Evolutionary conservation across 1,140 invertebrate genomes (phyloP).

Genomic region (Lepidurus packardi): DNA sequence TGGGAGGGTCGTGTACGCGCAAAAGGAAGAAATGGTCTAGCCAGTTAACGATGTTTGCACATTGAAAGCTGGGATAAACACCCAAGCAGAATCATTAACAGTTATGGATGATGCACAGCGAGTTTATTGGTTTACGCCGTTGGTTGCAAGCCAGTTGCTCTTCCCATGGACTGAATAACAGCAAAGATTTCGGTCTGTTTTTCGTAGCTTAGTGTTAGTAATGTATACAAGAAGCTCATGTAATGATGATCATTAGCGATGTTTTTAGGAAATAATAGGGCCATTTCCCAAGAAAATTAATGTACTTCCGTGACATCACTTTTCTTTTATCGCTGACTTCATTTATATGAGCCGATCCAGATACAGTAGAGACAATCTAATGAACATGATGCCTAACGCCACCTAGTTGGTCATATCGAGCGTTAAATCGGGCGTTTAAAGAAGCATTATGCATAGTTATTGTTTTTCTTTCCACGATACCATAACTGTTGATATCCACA

Average conservation of each 20-base stretch:
- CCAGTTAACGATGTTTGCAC: neutral
- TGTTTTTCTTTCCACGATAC: too few species aligned
- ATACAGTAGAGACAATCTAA: too few species aligned
- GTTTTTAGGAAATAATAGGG: neutral
- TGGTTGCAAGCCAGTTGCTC: neutral
- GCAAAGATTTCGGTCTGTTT: neutral
- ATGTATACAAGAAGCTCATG: neutral
- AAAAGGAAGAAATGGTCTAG: neutral
- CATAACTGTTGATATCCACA: too few species aligned
- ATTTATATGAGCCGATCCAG: too few species aligned
- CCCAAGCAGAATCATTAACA: conserved; percentile 4
- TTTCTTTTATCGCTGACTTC: too few species aligned
- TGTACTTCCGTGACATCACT: too few species aligned
- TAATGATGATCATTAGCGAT: neutral
- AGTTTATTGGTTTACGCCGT: conserved; percentile 8
- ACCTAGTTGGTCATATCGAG: too few species aligned
- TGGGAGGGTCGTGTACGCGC: too few species aligned
- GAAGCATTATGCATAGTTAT: too few species aligned
- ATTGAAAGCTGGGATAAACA: neutral
- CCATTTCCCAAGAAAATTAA: neutral
- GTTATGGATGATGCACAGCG: conserved; percentile 6
- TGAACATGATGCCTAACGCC: too few species aligned
- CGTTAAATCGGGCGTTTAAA: too few species aligned
- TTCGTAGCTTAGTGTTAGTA: neutral
- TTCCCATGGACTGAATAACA: neutral